A percentile compares a stretch with the other conserved stretches of the same genome.
These are phyloP conservation scores for Zophobas morio DNA, from an alignment of 1,140 invertebrate species.

Conservation along the genomic window DNA sequence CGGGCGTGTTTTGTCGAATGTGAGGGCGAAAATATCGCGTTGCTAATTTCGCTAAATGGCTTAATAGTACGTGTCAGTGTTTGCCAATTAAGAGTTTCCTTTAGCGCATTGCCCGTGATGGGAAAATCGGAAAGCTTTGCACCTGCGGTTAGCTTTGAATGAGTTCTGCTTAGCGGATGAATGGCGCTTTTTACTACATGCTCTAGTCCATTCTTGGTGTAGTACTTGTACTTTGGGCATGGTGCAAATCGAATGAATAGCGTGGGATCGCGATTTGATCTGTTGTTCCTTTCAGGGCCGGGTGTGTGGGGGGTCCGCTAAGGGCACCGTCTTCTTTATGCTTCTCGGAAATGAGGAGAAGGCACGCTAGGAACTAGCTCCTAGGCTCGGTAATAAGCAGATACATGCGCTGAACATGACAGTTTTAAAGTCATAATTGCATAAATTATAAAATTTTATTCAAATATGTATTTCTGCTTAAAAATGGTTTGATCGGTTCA, in stretches of 20 bases:
- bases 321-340: slow-evolving; percentile 21
- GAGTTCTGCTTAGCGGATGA: slow-evolving; percentile 20
- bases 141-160: slow-evolving; percentile 25
- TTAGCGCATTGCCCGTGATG: slow-evolving; percentile 1
- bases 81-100: slow-evolving; percentile 26
- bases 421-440: too few relatives aligned
- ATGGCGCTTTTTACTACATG: slow-evolving; percentile 38
- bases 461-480: too few relatives aligned
- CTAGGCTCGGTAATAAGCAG: neutral
- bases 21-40: slow-evolving; percentile 34
- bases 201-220: slow-evolving; percentile 30
- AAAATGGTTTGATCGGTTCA: too few relatives aligned
- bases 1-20: slow-evolving; percentile 17
- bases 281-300: slow-evolving; percentile 12
- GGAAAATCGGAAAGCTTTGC: slow-evolving; percentile 28
- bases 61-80: slow-evolving; percentile 23
- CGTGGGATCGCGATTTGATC: slow-evolving; percentile 40
- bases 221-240: slow-evolving; percentile 41
- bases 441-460: too few relatives aligned
- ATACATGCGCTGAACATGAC: too few relatives aligned
- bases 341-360: slow-evolving; percentile 16
- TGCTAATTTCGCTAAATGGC: slow-evolving; percentile 37
- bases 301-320: neutral
- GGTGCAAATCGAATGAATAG: slow-evolving; percentile 37
- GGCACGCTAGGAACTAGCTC: neutral